Evolutionary conservation across 2,113 vertebrate genomes (phyloP).

Genomic region (Ictidomys tridecemlineatus): DNA sequence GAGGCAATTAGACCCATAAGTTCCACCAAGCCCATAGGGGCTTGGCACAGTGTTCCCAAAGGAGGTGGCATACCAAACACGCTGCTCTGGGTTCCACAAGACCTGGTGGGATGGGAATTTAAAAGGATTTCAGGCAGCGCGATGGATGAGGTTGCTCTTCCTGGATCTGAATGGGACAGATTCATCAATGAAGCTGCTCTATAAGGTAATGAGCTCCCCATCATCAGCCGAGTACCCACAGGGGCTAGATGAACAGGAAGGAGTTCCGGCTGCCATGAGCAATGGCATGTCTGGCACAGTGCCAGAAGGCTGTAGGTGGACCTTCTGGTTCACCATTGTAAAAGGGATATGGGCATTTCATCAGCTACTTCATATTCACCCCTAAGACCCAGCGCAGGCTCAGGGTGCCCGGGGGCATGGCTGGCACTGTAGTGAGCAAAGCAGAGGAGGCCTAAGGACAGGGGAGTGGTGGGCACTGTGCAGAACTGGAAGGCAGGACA

Average conservation of each 20-base stretch:
- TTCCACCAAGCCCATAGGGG: background rate
- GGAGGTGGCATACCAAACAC: background rate
- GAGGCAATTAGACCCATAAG: background rate
- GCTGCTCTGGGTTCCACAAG: background rate
- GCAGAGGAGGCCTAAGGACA: background rate
- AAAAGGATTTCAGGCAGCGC: background rate
- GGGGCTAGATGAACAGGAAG: background rate
- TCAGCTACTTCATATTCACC: background rate
- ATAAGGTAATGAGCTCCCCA: background rate
- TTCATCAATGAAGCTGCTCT: background rate
- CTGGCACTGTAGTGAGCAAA: no score
- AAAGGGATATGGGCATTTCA: background rate
- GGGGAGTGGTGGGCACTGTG: fast-evolving
- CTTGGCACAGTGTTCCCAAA: background rate
- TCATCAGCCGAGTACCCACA: background rate
- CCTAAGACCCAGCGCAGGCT: background rate
- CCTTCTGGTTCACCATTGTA: background rate
- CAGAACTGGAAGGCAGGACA: background rate
- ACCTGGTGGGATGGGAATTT: background rate
- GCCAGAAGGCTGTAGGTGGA: background rate
- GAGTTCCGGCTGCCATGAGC: no score
- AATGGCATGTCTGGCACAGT: no score
- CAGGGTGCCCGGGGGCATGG: background rate
- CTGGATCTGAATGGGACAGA: background rate
- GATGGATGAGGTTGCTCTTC: background rate